Evolutionary conservation across 2,797 vertebrate genomes (phyloP), one percentile per base, ranked within the genome.

Genomic region (Synanceia verrucosa): DNA sequence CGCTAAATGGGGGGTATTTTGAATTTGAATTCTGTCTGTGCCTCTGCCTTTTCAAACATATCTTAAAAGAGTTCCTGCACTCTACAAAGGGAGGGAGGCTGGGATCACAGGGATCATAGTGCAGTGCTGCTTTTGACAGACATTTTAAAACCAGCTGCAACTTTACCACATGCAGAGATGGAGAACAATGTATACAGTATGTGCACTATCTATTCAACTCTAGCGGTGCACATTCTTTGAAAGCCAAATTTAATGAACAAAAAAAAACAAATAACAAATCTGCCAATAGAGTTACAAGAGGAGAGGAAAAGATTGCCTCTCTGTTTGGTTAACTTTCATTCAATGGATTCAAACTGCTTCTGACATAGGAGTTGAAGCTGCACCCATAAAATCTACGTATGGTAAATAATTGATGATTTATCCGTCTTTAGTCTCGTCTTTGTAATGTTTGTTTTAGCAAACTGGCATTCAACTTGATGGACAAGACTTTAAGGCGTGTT

Each of bases 1-100:
- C 21, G 37, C 65, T 72, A 71, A 75, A 73, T 50, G 34, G 70
- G 74, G 79, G 78, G 71, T 78, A 79, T 82, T 88, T 79, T 73
- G 52, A 85, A 75, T 41, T 73, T 58, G 57, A 47, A 62, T 84
- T 79, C 56, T 68, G 62, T 84, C 68, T 69, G 2, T 76, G 76
- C 44, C 53, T 71, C 67, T 72, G 63, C 65, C 56, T 83, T 79
- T 86, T 65, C 50, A 68, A 76, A 73, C 75, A 69, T 21, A 65
- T 80, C 73, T 76, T 79, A 26, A 77, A 87, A 73, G 82, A 65
- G 41, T 66, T 75, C 61, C 66, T 79, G 56, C 33, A 52, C 63
- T 68, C 56, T 31, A 44, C 64, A 81, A 74, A 79, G 41, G 28
- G 28, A 78, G 61, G 51, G 24, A 78, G 61, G 28, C 56, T 44